These are phyloP conservation scores for Thereva nobilitata DNA, from an alignment of 2,888 invertebrate genomes.

Conservation along the genomic window DNA sequence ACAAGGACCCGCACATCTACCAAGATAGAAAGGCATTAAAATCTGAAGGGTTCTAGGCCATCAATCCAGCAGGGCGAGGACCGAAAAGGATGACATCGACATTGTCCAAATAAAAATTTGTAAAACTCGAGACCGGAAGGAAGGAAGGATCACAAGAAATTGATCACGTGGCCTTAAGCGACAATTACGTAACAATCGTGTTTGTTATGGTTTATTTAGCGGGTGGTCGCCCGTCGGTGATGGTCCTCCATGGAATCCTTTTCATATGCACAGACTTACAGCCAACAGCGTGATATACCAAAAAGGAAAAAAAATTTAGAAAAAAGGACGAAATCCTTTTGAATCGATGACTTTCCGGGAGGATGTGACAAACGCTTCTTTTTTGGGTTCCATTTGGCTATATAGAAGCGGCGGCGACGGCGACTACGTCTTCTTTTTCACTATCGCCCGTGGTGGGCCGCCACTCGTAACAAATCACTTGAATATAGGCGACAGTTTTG, in stretches of 20 bases:
- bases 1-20: neutral
- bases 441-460: neutral
- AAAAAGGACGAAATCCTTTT: neutral
- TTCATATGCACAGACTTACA: constrained; percentile 5
- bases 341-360: constrained; percentile 27
- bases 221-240: constrained; percentile 7
- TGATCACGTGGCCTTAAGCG: constrained; percentile 43
- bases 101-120: constrained; percentile 18
- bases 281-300: neutral
- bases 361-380: constrained; percentile 38
- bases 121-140: constrained; percentile 37
- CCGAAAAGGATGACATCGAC: neutral
- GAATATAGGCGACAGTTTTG: constrained; percentile 18
- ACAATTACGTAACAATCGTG: constrained; percentile 41
- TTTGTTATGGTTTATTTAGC: constrained; percentile 39
- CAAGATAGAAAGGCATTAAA: neutral
- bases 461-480: constrained; percentile 24
- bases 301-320: neutral
- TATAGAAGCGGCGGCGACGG: neutral
- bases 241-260: neutral
- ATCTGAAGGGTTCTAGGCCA: constrained; percentile 7
- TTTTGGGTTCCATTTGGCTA: constrained; percentile 23
- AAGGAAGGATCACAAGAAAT: constrained; percentile 38
- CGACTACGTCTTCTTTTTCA: neutral
- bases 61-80: neutral